phyloP scores from a whole-genome alignment of 2,797 vertebrate genomes.

The Hypotaenidia okinawae region DNA sequence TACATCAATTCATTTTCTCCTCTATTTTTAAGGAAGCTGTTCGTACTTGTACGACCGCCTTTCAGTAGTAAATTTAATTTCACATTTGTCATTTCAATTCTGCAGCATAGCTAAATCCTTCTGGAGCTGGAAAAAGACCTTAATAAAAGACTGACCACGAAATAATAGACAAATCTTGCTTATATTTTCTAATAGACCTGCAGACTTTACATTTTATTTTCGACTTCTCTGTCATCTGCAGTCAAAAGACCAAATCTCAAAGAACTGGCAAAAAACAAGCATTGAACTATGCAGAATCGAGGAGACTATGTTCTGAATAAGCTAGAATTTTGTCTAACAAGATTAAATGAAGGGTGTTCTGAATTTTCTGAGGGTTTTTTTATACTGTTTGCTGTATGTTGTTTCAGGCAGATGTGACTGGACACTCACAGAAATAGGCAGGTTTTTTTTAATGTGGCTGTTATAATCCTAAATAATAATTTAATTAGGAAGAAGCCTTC shows the following conservation, averaged over 20 bases:
- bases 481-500: neutral
- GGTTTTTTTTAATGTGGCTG: neutral
- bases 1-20: neutral
- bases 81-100: slow-evolving; percentile 3
- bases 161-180: neutral
- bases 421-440: neutral
- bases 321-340: neutral
- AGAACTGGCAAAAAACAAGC: neutral
- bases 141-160: neutral
- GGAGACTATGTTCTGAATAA: neutral
- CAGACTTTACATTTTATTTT: neutral
- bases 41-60: neutral
- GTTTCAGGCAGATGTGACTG: neutral
- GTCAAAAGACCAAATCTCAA: neutral
- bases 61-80: slow-evolving; percentile 37
- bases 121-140: neutral
- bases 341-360: neutral
- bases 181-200: neutral
- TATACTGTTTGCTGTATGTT: neutral
- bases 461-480: neutral
- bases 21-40: neutral
- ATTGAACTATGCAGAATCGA: neutral
- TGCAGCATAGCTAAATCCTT: neutral
- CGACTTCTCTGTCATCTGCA: neutral
- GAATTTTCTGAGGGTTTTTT: neutral